Evolutionary conservation across 2,113 vertebrate genomes (phyloP).

Genomic region (Amia ocellicauda): DNA sequence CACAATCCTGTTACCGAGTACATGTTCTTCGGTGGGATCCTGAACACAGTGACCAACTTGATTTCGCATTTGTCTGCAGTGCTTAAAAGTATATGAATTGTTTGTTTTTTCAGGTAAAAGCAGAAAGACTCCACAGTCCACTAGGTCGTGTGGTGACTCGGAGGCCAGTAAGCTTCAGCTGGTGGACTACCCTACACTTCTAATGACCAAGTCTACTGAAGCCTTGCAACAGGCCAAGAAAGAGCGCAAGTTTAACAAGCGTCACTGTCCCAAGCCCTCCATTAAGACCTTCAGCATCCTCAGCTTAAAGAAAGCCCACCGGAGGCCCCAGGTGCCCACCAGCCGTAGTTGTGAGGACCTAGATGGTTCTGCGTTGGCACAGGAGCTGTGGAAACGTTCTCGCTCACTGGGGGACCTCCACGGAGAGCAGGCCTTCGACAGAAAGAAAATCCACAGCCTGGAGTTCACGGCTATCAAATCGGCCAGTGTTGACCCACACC

Average conservation of each 20-base stretch:
- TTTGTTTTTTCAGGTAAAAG: conserved; percentile 78
- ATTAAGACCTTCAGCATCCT: conserved; percentile 52
- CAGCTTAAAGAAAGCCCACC: conserved; percentile 65
- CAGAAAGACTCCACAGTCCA: conserved; percentile 66
- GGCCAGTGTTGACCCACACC: conserved; percentile 22
- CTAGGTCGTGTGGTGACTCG: conserved; percentile 65
- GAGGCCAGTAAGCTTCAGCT: conserved; percentile 67
- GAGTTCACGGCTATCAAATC: conserved; percentile 26
- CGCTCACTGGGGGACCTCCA: conserved; percentile 88
- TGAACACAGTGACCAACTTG: too few relatives aligned
- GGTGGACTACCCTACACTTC: conserved; percentile 74
- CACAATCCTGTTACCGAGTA: too few relatives aligned
- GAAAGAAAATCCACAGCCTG: conserved; percentile 42
- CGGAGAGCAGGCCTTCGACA: conserved; percentile 57
- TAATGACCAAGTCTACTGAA: conserved; percentile 70
- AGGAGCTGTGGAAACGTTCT: conserved; percentile 75
- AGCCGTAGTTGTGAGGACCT: conserved; percentile 87
- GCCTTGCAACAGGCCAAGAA: conserved; percentile 63
- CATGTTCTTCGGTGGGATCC: too few relatives aligned
- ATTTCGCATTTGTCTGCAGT: not conserved
- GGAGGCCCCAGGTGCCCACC: conserved; percentile 64
- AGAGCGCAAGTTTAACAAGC: conserved; percentile 50
- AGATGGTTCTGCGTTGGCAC: conserved; percentile 55
- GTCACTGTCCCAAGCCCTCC: conserved; percentile 52
- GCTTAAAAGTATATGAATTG: conserved; percentile 24